Conservation (phyloP, 2,797 vertebrate genomes). For the Danio kyathit region DNA sequence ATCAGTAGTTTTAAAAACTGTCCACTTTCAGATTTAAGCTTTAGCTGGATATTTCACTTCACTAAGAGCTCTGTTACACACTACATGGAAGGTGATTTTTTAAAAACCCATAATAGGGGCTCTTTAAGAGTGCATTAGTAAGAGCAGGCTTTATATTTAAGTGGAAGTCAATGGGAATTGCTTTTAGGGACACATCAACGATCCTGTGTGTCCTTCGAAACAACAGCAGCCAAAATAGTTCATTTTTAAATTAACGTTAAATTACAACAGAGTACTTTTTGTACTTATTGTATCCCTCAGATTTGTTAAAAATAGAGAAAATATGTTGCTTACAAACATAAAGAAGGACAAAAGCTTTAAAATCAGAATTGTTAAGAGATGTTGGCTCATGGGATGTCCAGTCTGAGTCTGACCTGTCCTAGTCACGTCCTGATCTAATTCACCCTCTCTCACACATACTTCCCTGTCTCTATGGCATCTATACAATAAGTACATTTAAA, state of each 20-base stretch:
- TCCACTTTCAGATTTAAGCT: too few species aligned
- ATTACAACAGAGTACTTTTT: not conserved
- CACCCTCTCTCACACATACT: not conserved
- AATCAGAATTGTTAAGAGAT: not conserved
- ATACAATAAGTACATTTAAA: not conserved
- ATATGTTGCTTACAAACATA: not conserved
- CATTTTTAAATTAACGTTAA: not conserved
- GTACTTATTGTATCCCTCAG: not conserved
- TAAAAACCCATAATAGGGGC: too few species aligned
- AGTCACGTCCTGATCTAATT: not conserved
- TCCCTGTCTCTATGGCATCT: not conserved
- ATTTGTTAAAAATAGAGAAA: not conserved
- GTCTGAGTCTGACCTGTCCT: not conserved
- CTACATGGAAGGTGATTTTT: too few species aligned
- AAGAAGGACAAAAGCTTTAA: not conserved
- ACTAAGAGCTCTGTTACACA: too few species aligned
- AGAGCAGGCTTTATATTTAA: not conserved
- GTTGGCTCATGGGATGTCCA: not conserved
- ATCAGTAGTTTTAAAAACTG: too few species aligned
- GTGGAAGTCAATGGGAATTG: constrained; percentile 54
- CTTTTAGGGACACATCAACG: constrained; percentile 51
- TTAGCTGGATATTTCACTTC: too few species aligned
- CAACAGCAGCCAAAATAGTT: not conserved
- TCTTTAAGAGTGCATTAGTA: not conserved
- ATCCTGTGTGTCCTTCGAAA: constrained; percentile 50